These are phyloP conservation scores for Cyaniris semiargus DNA, from an alignment of 2,888 invertebrate genomes.

Conservation along the genomic window DNA sequence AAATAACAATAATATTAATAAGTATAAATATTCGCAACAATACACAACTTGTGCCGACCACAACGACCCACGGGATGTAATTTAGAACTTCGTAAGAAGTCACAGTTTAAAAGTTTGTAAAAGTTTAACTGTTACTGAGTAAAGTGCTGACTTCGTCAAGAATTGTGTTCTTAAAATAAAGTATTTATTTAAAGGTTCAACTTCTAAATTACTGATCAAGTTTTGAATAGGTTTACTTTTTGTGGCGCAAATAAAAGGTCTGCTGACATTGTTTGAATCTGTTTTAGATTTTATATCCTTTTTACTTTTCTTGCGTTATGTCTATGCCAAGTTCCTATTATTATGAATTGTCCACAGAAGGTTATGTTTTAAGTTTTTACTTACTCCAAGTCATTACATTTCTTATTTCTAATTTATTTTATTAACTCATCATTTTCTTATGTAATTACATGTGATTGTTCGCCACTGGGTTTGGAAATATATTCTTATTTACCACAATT, in stretches of 20 bases:
- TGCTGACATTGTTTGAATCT: background rate
- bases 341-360: no score
- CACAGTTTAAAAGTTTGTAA: slow-evolving; percentile 28
- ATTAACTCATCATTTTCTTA: no score
- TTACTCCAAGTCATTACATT: no score
- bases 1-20: background rate
- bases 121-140: slow-evolving; percentile 29
- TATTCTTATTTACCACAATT: no score
- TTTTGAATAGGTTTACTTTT: slow-evolving; percentile 25
- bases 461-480: no score
- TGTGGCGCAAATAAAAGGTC: background rate
- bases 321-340: no score
- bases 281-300: background rate
- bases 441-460: no score
- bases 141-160: slow-evolving; percentile 26
- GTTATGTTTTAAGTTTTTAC: no score
- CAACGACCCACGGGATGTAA: slow-evolving; percentile 18
- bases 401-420: no score
- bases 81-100: slow-evolving; percentile 27
- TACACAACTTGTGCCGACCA: slow-evolving; percentile 13
- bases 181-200: slow-evolving; percentile 26
- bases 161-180: slow-evolving; percentile 24
- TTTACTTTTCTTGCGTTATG: background rate
- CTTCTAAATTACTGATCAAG: slow-evolving; percentile 22
- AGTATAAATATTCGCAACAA: slow-evolving; percentile 17